Evolutionary conservation across 2,888 invertebrate genomes (phyloP).

Genomic region (Mesodorylaimus sp.): DNA sequence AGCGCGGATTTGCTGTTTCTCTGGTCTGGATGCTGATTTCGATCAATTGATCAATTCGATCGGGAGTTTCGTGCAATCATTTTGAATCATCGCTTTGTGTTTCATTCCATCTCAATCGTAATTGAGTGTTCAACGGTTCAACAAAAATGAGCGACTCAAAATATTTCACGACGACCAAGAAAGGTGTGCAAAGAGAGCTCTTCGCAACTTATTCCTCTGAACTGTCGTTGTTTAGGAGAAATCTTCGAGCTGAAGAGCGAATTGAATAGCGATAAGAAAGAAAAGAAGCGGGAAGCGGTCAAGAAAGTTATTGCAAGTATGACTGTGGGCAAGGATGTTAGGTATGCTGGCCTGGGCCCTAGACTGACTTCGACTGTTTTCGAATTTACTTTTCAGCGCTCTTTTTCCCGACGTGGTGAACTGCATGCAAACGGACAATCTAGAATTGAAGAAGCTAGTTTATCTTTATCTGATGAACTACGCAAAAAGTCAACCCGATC

Average conservation of each 20-base stretch:
- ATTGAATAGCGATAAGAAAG: slow-evolving; percentile 95
- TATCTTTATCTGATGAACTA: slow-evolving; percentile 99
- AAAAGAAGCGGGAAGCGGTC: slow-evolving; percentile 97
- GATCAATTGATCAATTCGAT: too few species aligned
- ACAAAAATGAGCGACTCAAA: slow-evolving; percentile 89
- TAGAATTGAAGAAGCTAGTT: slow-evolving; percentile 92
- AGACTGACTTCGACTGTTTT: background rate
- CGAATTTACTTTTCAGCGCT: slow-evolving; percentile 43
- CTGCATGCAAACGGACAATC: slow-evolving; percentile 99
- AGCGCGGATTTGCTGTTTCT: too few species aligned
- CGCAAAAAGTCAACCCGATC: slow-evolving; percentile 97
- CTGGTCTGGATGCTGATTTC: too few species aligned
- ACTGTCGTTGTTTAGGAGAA: slow-evolving; percentile 45
- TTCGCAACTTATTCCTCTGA: slow-evolving; percentile 1
- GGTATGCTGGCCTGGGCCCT: slow-evolving; percentile 21
- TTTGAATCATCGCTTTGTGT: too few species aligned
- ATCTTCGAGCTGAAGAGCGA: slow-evolving; percentile 98
- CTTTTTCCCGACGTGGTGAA: slow-evolving; percentile 98
- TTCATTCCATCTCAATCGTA: too few species aligned
- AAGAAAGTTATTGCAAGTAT: slow-evolving; percentile 99
- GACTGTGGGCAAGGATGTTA: slow-evolving; percentile 98
- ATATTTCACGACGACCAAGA: slow-evolving; percentile 98
- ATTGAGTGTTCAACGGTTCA: background rate
- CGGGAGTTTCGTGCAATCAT: too few species aligned
- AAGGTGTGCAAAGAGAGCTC: slow-evolving; percentile 44